Percentiles rank a stretch among this genome's conserved stretches.
phyloP scores from a whole-genome alignment of 2,797 vertebrate species.

The Saxicola maurus region DNA sequence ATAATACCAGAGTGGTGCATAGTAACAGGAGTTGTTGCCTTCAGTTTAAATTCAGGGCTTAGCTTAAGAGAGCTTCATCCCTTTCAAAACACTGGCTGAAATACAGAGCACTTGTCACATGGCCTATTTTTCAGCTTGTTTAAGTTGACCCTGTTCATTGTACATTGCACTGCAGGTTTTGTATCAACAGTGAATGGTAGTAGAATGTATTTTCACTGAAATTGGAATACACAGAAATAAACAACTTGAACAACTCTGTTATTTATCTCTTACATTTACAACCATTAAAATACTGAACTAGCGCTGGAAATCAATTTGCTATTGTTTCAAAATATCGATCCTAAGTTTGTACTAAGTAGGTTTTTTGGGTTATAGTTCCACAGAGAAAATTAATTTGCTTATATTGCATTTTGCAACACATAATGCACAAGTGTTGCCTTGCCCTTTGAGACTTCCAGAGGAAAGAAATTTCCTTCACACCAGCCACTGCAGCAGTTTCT shows the following conservation, averaged over 20 bases:
- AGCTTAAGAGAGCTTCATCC: constrained; percentile 12
- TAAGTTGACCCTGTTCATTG: not conserved
- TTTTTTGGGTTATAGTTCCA: constrained; percentile 45
- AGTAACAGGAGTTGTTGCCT: not conserved
- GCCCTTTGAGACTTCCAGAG: not conserved
- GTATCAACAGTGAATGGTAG: not conserved
- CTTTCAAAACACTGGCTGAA: constrained; percentile 33
- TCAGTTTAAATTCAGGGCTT: constrained; percentile 41
- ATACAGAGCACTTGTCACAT: constrained; percentile 3
- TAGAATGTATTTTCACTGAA: constrained; percentile 42
- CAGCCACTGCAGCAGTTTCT: not conserved
- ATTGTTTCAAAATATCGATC: constrained; percentile 66
- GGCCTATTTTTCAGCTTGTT: constrained; percentile 9
- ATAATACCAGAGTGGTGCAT: not conserved
- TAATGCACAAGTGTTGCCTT: constrained; percentile 16
- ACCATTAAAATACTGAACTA: constrained; percentile 60
- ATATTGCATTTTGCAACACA: constrained; percentile 4
- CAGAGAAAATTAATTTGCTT: constrained; percentile 65
- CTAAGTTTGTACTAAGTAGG: constrained; percentile 47
- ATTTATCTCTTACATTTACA: constrained; percentile 58
- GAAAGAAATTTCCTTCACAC: not conserved
- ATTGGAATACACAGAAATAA: constrained; percentile 35
- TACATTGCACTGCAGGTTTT: constrained; percentile 9
- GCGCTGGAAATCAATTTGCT: constrained; percentile 52
- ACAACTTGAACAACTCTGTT: constrained; percentile 44